A percentile compares a stretch with the other conserved stretches of the same genome.
These are phyloP conservation scores for Ophraella communa DNA, from an alignment of 2,888 invertebrate species.

Conservation along the genomic window DNA sequence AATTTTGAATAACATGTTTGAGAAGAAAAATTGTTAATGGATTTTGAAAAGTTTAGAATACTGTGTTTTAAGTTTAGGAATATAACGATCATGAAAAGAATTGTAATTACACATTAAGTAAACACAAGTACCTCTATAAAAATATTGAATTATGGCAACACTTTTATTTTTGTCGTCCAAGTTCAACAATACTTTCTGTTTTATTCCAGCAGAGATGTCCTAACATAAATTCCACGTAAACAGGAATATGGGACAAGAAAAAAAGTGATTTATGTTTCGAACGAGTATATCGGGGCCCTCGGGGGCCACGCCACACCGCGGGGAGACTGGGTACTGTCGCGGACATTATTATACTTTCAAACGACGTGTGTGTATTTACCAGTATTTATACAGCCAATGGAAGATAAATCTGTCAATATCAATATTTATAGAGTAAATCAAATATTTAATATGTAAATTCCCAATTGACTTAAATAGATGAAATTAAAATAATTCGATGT, in stretches of 20 bases:
- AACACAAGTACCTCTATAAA: too few species aligned
- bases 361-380: slow-evolving; percentile 27
- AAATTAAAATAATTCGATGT: slow-evolving; percentile 37
- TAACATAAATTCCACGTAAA: slow-evolving; percentile 2
- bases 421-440: slow-evolving; percentile 39
- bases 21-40: too few species aligned
- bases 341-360: slow-evolving; percentile 27
- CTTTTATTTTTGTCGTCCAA: neutral
- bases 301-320: slow-evolving; percentile 8
- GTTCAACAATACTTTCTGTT: neutral
- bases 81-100: too few species aligned
- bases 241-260: slow-evolving; percentile 11
- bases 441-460: slow-evolving; percentile 38
- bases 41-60: too few species aligned
- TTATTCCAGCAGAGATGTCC: neutral
- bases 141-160: neutral
- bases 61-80: too few species aligned
- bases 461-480: slow-evolving; percentile 35
- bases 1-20: too few species aligned
- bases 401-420: slow-evolving; percentile 40
- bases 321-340: slow-evolving; percentile 20
- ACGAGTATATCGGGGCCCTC: slow-evolving; percentile 16
- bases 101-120: too few species aligned
- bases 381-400: slow-evolving; percentile 32
- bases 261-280: slow-evolving; percentile 17